Conservation (phyloP, 2,888 invertebrate species). For the Himalopsyche anomala region DNA sequence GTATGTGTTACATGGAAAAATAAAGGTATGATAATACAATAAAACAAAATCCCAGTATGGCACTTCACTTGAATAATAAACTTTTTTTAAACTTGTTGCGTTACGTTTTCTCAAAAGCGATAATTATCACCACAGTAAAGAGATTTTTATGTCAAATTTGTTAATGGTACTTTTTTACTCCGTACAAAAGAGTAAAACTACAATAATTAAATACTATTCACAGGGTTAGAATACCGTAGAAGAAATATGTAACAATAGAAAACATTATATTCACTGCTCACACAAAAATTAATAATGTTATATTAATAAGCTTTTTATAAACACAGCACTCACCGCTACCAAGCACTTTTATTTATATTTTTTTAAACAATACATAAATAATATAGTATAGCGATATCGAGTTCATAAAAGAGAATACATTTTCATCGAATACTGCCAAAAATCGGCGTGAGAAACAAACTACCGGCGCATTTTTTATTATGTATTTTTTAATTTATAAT, state of each 20-base stretch:
- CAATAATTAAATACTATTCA: conserved; percentile 46
- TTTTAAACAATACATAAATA: conserved; percentile 4
- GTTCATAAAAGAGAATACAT: neutral
- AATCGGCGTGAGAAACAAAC: neutral
- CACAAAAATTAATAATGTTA: conserved; percentile 54
- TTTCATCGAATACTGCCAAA: neutral
- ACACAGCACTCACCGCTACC: conserved; percentile 55
- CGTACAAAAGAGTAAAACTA: conserved; percentile 40
- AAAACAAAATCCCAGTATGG: neutral
- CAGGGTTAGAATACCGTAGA: conserved; percentile 40
- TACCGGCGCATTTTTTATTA: neutral
- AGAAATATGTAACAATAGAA: conserved; percentile 37
- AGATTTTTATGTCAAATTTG: conserved; percentile 37
- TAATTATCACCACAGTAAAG: conserved; percentile 45
- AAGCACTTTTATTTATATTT: conserved; percentile 49
- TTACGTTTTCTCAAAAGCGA: conserved; percentile 31
- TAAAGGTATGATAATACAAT: neutral
- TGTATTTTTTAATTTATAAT: neutral
- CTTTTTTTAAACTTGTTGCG: conserved; percentile 37
- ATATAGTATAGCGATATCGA: neutral
- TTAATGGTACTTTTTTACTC: conserved; percentile 27
- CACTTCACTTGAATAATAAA: conserved; percentile 47
- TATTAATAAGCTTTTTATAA: conserved; percentile 45
- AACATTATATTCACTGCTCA: conserved; percentile 45
- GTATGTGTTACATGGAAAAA: neutral